These are phyloP conservation scores for Calonectris borealis DNA, from an alignment of 2,113 vertebrate species.

Conservation along the genomic window DNA sequence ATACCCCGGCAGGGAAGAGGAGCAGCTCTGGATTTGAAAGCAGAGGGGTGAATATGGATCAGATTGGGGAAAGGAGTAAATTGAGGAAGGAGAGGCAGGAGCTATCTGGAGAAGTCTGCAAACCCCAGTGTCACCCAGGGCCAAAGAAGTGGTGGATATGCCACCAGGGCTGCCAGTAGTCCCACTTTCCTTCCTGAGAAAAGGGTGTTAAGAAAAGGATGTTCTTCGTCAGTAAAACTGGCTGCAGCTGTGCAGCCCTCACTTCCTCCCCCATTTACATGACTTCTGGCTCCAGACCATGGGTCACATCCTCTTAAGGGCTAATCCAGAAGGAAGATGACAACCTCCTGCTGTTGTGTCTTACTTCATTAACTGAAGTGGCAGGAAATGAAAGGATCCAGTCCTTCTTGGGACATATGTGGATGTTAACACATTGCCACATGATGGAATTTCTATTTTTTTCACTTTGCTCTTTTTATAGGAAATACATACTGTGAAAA, in stretches of 20 bases:
- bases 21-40: background rate
- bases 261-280: background rate
- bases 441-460: slow-evolving; percentile 53
- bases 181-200: background rate
- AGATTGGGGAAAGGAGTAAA: background rate
- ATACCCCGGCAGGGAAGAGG: background rate
- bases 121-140: background rate
- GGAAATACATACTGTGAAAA: background rate
- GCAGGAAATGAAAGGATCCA: slow-evolving; percentile 56
- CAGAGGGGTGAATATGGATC: background rate
- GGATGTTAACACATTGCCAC: slow-evolving; percentile 64
- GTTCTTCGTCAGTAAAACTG: background rate
- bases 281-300: slow-evolving; percentile 53
- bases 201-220: background rate
- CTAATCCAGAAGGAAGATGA: slow-evolving; percentile 60
- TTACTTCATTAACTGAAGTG: slow-evolving; percentile 60
- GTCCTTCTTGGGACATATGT: slow-evolving; percentile 64
- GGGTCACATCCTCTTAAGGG: slow-evolving; percentile 52
- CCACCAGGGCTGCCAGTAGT: background rate
- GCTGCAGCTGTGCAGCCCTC: slow-evolving; percentile 1
- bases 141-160: background rate
- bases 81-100: background rate
- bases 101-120: background rate
- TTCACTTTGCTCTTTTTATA: slow-evolving; percentile 67
- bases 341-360: slow-evolving; percentile 65